phyloP scores from a whole-genome alignment of 2,113 vertebrate species.

The Rhea pennata region DNA sequence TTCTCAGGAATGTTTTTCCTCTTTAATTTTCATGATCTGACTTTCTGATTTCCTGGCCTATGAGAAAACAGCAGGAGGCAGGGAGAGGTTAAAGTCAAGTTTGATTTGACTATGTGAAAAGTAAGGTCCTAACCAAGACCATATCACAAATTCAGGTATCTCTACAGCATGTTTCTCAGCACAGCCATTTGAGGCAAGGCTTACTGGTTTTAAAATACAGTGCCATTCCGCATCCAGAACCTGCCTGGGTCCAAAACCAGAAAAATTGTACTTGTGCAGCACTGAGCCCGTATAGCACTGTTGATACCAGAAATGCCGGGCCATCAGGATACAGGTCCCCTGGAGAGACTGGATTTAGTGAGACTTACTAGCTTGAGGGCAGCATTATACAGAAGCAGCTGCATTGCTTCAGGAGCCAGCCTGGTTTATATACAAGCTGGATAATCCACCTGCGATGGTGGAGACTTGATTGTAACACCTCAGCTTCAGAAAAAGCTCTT shows the following conservation, averaged over 20 bases:
- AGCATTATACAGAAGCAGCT: neutral
- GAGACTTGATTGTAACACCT: neutral
- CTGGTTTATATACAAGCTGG: neutral
- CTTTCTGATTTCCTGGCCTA: neutral
- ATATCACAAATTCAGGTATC: neutral
- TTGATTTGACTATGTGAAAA: neutral
- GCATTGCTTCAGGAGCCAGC: neutral
- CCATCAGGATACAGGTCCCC: neutral
- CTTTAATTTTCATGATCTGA: neutral
- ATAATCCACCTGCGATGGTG: neutral
- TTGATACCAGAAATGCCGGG: neutral
- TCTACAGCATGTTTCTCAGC: neutral
- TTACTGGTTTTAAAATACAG: neutral
- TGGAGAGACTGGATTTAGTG: neutral
- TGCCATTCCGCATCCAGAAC: neutral
- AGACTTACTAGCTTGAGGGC: neutral
- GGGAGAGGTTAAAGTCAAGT: neutral
- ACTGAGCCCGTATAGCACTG: neutral
- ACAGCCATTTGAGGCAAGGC: neutral
- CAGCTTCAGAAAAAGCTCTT: neutral
- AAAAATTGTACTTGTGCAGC: accelerated
- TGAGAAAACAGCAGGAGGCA: neutral
- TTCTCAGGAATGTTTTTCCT: neutral
- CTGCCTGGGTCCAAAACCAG: neutral
- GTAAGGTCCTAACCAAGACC: neutral